phyloP scores from a whole-genome alignment of 2,888 invertebrate genomes.

The Apeira syringaria region DNA sequence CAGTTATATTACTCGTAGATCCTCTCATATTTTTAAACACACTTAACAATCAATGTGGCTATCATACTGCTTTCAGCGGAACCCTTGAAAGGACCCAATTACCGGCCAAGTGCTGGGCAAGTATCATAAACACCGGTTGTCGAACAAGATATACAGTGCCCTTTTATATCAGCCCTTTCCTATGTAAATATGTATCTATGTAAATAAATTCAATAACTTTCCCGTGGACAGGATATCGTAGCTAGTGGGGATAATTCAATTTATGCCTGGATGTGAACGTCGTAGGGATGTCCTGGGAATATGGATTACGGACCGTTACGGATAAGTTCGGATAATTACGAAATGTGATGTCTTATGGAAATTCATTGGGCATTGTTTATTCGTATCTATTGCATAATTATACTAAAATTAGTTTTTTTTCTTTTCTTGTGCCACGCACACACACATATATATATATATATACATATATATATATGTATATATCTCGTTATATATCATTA shows the following conservation, averaged over 20 bases:
- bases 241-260: constrained; percentile 57
- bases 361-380: background rate
- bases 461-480: too few species aligned
- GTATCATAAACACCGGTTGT: constrained; percentile 25
- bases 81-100: constrained; percentile 15
- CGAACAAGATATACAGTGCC: constrained; percentile 19
- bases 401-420: too few species aligned
- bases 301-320: constrained; percentile 1
- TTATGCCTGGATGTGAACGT: constrained; percentile 34
- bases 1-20: too few species aligned
- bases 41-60: background rate
- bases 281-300: constrained; percentile 10
- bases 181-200: constrained; percentile 47
- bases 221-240: constrained; percentile 48
- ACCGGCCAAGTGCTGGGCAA: constrained; percentile 16
- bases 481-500: too few species aligned
- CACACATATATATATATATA: too few species aligned
- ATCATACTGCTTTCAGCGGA: background rate
- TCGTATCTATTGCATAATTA: too few species aligned
- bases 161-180: constrained; percentile 41
- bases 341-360: background rate
- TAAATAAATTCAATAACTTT: constrained; percentile 65
- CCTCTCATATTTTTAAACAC: background rate
- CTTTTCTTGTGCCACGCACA: too few species aligned
- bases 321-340: constrained; percentile 9